Percentiles rank a stretch among this genome's conserved stretches.
phyloP scores from a whole-genome alignment of 2,113 vertebrate species.

The Myotis brandtii region DNA sequence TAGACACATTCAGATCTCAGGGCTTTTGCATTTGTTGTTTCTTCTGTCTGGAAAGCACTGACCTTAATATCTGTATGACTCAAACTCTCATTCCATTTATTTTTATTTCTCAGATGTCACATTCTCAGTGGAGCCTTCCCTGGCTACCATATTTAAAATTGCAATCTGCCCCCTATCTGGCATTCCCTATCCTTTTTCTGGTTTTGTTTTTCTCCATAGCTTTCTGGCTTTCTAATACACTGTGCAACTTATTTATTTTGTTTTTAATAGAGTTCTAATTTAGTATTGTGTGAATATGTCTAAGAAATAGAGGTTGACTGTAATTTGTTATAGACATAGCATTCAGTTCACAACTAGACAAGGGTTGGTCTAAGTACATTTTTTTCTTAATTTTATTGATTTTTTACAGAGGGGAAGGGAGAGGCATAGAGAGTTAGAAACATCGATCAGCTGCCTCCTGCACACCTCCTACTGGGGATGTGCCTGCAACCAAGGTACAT shows the following conservation, averaged over 20 bases:
- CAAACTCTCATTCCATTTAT: background rate
- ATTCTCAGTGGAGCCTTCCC: background rate
- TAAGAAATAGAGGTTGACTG: background rate
- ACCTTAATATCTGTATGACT: background rate
- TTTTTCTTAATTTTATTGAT: no score
- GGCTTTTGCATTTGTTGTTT: background rate
- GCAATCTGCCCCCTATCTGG: background rate
- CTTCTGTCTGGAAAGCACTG: background rate
- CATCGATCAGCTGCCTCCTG: no score
- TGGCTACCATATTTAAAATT: background rate
- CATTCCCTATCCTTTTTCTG: background rate
- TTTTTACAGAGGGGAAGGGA: no score
- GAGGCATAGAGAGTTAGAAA: no score
- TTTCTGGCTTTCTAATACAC: background rate
- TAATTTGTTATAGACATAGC: background rate
- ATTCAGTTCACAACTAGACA: background rate
- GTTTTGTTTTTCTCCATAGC: background rate
- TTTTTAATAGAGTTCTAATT: background rate
- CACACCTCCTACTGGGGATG: no score
- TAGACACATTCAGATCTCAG: background rate
- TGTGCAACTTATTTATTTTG: background rate
- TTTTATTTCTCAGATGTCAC: background rate
- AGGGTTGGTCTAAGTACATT: background rate
- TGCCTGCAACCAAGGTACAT: no score
- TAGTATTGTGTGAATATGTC: background rate